A percentile compares a stretch with the other conserved stretches of the same genome.
Conservation (phyloP, 1,140 invertebrate genomes). For the Cydia splendana region DNA sequence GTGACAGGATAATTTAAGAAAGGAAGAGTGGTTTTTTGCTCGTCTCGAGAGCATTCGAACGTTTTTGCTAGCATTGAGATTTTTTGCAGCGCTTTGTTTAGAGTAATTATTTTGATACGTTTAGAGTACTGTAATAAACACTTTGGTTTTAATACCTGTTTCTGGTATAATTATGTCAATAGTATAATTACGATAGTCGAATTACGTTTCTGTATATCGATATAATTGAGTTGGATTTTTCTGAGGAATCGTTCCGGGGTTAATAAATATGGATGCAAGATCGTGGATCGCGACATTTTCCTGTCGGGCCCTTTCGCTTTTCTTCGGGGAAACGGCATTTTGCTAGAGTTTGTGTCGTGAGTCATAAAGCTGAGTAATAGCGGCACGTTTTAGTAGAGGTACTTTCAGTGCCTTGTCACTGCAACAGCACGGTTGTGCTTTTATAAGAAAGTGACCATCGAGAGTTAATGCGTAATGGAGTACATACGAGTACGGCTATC, state of each 20-base stretch:
- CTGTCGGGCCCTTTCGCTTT: conserved; percentile 5
- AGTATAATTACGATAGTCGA: conserved; percentile 38
- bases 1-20: conserved; percentile 78
- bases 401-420: neutral
- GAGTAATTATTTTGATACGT: conserved; percentile 56
- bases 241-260: conserved; percentile 24
- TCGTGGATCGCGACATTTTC: neutral
- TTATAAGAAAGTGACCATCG: conserved; percentile 6
- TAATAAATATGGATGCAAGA: conserved; percentile 34
- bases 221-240: conserved; percentile 37
- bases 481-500: neutral
- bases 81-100: conserved; percentile 54
- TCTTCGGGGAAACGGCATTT: neutral
- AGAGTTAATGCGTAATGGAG: neutral
- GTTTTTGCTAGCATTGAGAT: conserved; percentile 52
- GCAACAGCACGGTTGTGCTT: neutral
- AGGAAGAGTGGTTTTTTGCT: conserved; percentile 61
- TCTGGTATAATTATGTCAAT: conserved; percentile 56
- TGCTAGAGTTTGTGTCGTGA: conserved; percentile 19
- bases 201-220: conserved; percentile 43
- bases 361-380: conserved; percentile 15
- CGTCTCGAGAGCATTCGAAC: conserved; percentile 59
- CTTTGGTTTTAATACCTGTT: conserved; percentile 60
- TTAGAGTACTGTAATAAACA: conserved; percentile 62
- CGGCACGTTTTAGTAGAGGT: neutral